Evolutionary conservation across 1,140 invertebrate genomes (phyloP).

Genomic region (Cydia amplana): DNA sequence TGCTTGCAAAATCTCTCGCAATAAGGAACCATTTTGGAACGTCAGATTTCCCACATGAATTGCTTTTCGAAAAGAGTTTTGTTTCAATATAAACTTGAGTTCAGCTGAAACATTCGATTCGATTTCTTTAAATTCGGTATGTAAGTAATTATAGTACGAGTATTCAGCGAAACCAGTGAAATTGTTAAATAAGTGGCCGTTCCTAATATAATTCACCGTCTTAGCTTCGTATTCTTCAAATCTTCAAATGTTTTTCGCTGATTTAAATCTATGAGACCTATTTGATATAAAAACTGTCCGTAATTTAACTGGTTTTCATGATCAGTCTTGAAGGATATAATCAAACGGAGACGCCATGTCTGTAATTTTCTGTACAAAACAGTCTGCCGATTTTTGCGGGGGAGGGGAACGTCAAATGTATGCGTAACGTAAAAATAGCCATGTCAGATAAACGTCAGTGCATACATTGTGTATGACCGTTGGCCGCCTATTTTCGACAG

Average conservation of each 20-base stretch:
- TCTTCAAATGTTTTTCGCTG: slow-evolving; percentile 81
- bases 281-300: slow-evolving; percentile 89
- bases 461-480: too few species aligned
- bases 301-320: slow-evolving; percentile 89
- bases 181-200: slow-evolving; percentile 86
- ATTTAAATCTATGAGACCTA: slow-evolving; percentile 88
- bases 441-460: too few species aligned
- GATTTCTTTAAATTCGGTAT: slow-evolving; percentile 59
- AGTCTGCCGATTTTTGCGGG: too few species aligned
- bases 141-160: slow-evolving; percentile 89
- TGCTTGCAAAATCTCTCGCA: slow-evolving; percentile 84
- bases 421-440: too few species aligned
- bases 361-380: too few species aligned
- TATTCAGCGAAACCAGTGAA: slow-evolving; percentile 85
- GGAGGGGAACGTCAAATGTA: too few species aligned
- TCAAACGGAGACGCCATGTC: too few species aligned
- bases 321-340: too few species aligned
- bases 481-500: too few species aligned
- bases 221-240: slow-evolving; percentile 83
- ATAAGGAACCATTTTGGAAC: slow-evolving; percentile 82
- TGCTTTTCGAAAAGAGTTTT: slow-evolving; percentile 81
- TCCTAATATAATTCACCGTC: slow-evolving; percentile 81
- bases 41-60: slow-evolving; percentile 91
- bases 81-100: slow-evolving; percentile 81
- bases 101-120: slow-evolving; percentile 75